phyloP scores from a whole-genome alignment of 1,140 invertebrate species.

The Tetragonula clypearis region DNA sequence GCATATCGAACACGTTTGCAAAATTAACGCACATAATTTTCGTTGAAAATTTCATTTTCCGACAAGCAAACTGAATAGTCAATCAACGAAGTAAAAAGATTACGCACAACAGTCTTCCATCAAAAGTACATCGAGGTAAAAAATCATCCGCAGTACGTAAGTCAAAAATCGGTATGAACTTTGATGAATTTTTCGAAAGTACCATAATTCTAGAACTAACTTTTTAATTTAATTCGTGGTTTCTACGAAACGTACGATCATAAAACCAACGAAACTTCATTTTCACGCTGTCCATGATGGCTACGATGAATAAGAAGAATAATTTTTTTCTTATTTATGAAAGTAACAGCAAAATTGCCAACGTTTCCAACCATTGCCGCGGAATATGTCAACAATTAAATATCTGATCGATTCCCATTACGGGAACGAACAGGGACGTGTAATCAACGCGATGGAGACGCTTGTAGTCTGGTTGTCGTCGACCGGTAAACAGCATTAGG shows the following conservation, averaged over 20 bases:
- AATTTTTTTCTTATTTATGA: neutral
- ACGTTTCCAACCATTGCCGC: neutral
- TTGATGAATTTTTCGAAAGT: neutral
- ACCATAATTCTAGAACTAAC: neutral
- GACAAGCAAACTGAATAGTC: no score
- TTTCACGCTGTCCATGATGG: no score
- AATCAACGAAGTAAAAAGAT: no score
- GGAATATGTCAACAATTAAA: conserved; percentile 3
- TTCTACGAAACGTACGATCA: neutral
- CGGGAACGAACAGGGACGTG: neutral
- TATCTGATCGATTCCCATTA: neutral
- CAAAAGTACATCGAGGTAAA: no score
- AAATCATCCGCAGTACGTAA: no score
- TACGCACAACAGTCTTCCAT: no score
- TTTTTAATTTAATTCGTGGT: neutral
- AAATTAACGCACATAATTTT: no score
- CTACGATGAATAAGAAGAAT: neutral
- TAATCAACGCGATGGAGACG: conserved; percentile 23
- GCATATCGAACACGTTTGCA: no score
- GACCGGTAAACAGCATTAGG: conserved; percentile 41
- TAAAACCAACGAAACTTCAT: neutral
- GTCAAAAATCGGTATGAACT: neutral
- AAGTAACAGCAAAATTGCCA: neutral
- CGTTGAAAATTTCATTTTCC: no score
- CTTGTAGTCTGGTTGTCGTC: conserved; percentile 37